Evolutionary conservation across 1,140 invertebrate genomes (phyloP).

Genomic region (Drosophila biarmipes): DNA sequence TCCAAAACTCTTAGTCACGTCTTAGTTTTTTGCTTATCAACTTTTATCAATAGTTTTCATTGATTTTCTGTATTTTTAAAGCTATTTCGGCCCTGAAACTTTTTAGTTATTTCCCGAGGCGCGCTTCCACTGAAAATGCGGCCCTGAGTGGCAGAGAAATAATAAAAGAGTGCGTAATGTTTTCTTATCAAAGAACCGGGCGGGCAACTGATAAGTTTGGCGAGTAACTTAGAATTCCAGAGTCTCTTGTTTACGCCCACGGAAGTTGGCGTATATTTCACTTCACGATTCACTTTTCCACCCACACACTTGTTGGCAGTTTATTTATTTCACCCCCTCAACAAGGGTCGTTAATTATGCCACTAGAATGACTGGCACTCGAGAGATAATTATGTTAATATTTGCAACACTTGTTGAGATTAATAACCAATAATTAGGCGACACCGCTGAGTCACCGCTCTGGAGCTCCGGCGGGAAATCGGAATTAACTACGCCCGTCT

Average conservation of each 20-base stretch:
- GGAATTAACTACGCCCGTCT: conserved; percentile 50
- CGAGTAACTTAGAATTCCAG: conserved; percentile 29
- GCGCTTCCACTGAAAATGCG: background rate
- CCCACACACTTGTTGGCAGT: background rate
- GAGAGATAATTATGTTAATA: conserved; percentile 34
- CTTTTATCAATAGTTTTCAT: conserved; percentile 2
- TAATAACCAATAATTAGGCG: conserved; percentile 29
- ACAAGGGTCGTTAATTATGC: background rate
- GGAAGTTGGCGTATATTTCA: conserved; percentile 11
- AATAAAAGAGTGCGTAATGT: conserved; percentile 42
- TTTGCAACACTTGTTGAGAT: conserved; percentile 23
- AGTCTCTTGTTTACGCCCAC: conserved; percentile 16
- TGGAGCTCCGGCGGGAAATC: conserved; percentile 36
- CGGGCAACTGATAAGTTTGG: conserved; percentile 27
- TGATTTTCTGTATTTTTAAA: conserved; percentile 8
- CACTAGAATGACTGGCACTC: conserved; percentile 6
- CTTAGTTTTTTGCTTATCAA: conserved; percentile 5
- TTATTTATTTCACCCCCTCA: background rate
- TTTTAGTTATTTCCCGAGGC: conserved; percentile 7
- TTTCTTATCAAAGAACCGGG: conserved; percentile 53
- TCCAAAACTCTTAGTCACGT: too few relatives aligned
- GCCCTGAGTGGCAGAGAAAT: conserved; percentile 32
- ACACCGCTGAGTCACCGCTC: conserved; percentile 32
- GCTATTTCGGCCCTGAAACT: background rate
- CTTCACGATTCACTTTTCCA: conserved; percentile 21